Base-by-base conservation (phyloP, 2,797 vertebrate species). In the Brotula barbata region DNA sequence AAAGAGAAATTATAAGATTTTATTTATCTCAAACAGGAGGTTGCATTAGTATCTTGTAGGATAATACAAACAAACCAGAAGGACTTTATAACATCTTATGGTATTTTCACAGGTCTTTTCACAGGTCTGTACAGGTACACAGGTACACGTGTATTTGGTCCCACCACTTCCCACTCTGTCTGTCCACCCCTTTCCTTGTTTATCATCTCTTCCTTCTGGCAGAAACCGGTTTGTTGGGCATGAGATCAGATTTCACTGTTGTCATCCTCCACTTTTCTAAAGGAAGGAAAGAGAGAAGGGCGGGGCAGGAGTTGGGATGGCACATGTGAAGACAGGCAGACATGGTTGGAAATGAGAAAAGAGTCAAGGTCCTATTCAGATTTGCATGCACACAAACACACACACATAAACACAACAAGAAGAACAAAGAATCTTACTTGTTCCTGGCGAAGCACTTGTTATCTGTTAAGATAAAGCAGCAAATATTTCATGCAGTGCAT, bases 171-270 rank as follows among this genome's bases (percentile, higher is more conserved):
- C 17, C 63, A 40, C 36, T 21, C 49, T 31, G 7, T 58, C 36
- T 57, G 48, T 65, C 73, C 65, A 12, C 73, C 68, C 52, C 17
- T 11, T 19, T 65, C 52, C 20, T 11, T 19, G 28, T 13, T 31
- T 50, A 44, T 60, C 63, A 64, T n/a, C 68, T 80, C 45, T 50
- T 73, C 72, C 48, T 63, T 61, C 50, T 31, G 61, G 58, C 22
- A n/a, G 2, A 63, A 87, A 88, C 88, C 13, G 22, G 87, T 88
- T 82, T 69, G 66, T 73, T 70, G 37, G 64, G 57, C 10, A 8
- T 3, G 3, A 9, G 55, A 68, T 91, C 73, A 92, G 75, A 91
- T 89, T 80, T 88, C 87, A 85, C 83, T 87, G 78, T 22, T 76
- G 40, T 87, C 79, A 20, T 87, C 84, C 1, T 83, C 77, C 7